Evolutionary conservation across 2,113 vertebrate species (phyloP).

Genomic region (Oncorhynchus kisutch): DNA sequence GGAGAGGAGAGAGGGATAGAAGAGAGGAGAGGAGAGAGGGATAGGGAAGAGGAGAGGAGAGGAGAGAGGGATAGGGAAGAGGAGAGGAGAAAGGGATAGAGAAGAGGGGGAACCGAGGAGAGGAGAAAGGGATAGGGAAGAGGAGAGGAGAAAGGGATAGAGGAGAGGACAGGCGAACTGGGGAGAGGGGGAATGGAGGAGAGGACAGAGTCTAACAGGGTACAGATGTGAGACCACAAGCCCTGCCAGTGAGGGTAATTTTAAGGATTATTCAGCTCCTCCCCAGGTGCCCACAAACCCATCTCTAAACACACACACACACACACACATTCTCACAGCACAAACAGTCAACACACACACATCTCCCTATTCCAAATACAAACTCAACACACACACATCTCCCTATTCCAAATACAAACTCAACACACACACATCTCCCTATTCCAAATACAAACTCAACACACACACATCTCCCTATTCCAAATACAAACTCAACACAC

Average conservation of each 20-base stretch:
- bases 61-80: no score
- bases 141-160: no score
- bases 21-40: not conserved
- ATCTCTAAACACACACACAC: constrained; percentile 15
- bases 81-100: no score
- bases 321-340: constrained; percentile 4
- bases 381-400: not conserved
- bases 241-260: constrained; percentile 55
- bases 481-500: not conserved
- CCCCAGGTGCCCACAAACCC: constrained; percentile 26
- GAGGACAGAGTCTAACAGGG: constrained; percentile 7
- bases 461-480: not conserved
- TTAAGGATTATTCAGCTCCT: constrained; percentile 63
- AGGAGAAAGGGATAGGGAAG: no score
- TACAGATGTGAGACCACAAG: constrained; percentile 63
- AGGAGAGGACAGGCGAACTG: not conserved
- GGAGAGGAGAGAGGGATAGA: not conserved
- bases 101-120: no score
- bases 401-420: no score
- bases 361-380: not conserved
- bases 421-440: not conserved
- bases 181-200: not conserved
- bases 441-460: not conserved
- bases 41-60: not conserved
- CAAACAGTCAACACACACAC: not conserved